Conservation (phyloP, 2,113 vertebrate genomes). For the Trichechus manatus region DNA sequence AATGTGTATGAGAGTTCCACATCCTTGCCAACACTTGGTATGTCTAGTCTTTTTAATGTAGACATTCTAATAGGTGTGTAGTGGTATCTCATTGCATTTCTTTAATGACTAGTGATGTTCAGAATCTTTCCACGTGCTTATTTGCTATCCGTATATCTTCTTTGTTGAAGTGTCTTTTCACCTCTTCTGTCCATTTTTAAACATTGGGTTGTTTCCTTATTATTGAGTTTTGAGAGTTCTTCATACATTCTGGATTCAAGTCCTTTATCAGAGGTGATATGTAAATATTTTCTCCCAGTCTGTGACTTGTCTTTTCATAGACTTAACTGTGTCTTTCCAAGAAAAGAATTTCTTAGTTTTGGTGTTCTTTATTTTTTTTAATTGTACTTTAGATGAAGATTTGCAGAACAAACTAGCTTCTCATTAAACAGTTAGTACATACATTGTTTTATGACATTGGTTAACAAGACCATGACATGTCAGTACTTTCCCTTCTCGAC, state of each 20-base stretch:
- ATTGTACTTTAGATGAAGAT: too few relatives aligned
- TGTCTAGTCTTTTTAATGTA: neutral
- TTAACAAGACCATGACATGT: too few relatives aligned
- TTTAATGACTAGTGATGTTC: too few relatives aligned
- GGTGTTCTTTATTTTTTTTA: too few relatives aligned
- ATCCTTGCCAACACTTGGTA: neutral
- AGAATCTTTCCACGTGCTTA: too few relatives aligned
- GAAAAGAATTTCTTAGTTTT: neutral
- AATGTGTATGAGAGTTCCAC: too few relatives aligned
- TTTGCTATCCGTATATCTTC: neutral
- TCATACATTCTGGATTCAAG: neutral
- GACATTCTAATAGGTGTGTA: neutral
- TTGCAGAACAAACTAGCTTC: too few relatives aligned
- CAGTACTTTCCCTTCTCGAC: too few relatives aligned
- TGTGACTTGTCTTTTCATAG: neutral
- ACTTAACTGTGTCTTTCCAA: neutral
- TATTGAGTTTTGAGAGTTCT: too few relatives aligned
- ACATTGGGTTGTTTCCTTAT: neutral
- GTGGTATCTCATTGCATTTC: neutral
- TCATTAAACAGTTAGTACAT: too few relatives aligned
- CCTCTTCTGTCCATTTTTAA: neutral
- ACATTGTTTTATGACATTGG: too few relatives aligned
- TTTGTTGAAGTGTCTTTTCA: neutral
- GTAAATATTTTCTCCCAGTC: neutral
- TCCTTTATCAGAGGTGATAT: too few relatives aligned